phyloP scores from a whole-genome alignment of 2,797 vertebrate species.

The Otolemur crassicaudatus region DNA sequence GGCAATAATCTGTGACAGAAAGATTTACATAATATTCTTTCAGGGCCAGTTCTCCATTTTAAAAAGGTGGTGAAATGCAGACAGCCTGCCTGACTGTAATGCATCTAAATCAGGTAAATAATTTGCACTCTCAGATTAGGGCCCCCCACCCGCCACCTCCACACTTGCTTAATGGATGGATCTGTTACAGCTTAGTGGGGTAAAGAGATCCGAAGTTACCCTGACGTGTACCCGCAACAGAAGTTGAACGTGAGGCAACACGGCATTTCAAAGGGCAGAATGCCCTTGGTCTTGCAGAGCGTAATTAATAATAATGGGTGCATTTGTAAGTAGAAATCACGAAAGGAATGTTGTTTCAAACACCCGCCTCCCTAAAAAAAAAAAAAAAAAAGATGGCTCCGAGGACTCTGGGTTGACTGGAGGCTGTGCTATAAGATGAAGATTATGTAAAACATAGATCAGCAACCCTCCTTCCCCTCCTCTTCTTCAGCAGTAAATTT shows the following conservation, averaged over 20 bases:
- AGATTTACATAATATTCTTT: constrained; percentile 84
- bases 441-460: not conserved
- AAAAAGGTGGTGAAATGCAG: constrained; percentile 76
- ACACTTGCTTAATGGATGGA: constrained; percentile 66
- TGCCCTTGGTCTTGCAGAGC: not conserved
- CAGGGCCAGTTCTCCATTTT: constrained; percentile 75
- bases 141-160: not conserved
- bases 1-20: constrained; percentile 83
- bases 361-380: fast-evolving
- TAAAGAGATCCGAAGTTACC: constrained; percentile 53
- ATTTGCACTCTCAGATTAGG: constrained; percentile 72
- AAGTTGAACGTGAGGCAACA: not conserved
- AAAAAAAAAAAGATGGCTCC: not conserved
- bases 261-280: not conserved
- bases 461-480: not conserved
- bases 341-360: not conserved
- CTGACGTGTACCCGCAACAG: not conserved
- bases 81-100: constrained; percentile 57
- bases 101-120: constrained; percentile 81
- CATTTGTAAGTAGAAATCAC: not conserved
- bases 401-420: not conserved
- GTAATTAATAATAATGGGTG: constrained; percentile 31
- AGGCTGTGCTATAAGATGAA: not conserved
- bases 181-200: constrained; percentile 49
- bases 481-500: not conserved